These are phyloP conservation scores for Thalassoma bifasciatum DNA, from an alignment of 2,113 vertebrate genomes.

Conservation along the genomic window DNA sequence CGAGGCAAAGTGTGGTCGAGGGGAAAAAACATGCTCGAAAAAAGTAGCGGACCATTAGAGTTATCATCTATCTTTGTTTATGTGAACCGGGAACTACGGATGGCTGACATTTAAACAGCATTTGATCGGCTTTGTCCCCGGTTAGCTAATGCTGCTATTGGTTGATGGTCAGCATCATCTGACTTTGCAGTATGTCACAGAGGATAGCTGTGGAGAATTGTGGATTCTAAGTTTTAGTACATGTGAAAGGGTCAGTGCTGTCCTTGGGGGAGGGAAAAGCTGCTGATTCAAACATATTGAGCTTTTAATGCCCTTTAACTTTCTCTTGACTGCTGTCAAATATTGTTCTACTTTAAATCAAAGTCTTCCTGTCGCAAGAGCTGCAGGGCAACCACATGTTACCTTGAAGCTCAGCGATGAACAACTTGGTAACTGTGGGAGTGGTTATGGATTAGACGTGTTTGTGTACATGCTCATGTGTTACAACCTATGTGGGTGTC, in stretches of 20 bases:
- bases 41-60: constrained; percentile 74
- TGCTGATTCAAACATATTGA: constrained; percentile 72
- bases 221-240: constrained; percentile 43
- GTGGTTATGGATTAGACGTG: constrained; percentile 56
- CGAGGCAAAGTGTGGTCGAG: constrained; percentile 84
- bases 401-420: constrained; percentile 32
- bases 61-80: constrained; percentile 83
- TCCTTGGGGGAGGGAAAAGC: constrained; percentile 51
- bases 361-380: constrained; percentile 42
- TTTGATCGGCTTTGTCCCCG: constrained; percentile 67
- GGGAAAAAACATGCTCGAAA: constrained; percentile 69
- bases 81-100: constrained; percentile 69
- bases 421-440: constrained; percentile 44
- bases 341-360: constrained; percentile 60
- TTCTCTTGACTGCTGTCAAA: constrained; percentile 53
- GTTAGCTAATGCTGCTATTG: constrained; percentile 39
- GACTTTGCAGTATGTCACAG: constrained; percentile 68
- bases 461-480: constrained; percentile 64
- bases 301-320: constrained; percentile 59
- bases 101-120: constrained; percentile 72
- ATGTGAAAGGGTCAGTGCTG: constrained; percentile 63
- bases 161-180: constrained; percentile 59
- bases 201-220: constrained; percentile 40
- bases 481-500: constrained; percentile 75
- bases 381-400: constrained; percentile 27